phyloP scores from a whole-genome alignment of 2,113 vertebrate species.

The Ailurus styani region DNA sequence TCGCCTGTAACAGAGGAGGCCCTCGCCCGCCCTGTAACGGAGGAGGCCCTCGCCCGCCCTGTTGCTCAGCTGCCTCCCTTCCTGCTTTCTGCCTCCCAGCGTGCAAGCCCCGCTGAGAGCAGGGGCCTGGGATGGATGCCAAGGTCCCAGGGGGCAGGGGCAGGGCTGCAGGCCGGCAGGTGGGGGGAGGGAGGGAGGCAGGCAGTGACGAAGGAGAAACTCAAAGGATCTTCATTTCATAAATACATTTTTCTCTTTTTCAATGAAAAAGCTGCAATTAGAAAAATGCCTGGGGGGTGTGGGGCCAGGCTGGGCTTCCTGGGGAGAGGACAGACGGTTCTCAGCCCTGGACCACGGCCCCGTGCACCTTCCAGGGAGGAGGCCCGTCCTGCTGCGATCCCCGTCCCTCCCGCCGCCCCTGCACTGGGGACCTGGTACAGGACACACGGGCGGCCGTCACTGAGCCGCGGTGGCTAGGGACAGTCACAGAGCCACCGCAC shows the following conservation, averaged over 20 bases:
- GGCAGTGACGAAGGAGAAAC: not conserved
- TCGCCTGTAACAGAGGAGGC: not conserved
- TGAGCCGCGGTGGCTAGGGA: not conserved
- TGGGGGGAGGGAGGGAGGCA: not conserved
- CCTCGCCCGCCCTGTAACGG: not conserved
- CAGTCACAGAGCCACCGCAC: not conserved
- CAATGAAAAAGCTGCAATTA: slow-evolving; percentile 31
- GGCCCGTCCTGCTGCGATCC: rapidly evolving
- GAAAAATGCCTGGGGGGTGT: not conserved
- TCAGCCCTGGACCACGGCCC: rapidly evolving
- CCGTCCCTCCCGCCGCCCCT: rapidly evolving
- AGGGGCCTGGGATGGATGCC: not conserved
- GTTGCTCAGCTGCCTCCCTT: not conserved
- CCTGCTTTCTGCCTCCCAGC: not conserved
- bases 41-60: not conserved
- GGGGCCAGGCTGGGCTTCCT: not conserved
- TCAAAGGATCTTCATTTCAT: not conserved
- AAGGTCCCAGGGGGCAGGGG: rapidly evolving
- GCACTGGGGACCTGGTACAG: not conserved
- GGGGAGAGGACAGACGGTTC: not conserved
- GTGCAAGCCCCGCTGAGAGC: not conserved
- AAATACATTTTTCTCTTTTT: slow-evolving; percentile 44
- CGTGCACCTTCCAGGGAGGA: not conserved
- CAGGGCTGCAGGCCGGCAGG: not conserved
- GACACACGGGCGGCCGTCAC: rapidly evolving